phyloP scores from a whole-genome alignment of 2,888 invertebrate species.

The Mycalesis mineus region DNA sequence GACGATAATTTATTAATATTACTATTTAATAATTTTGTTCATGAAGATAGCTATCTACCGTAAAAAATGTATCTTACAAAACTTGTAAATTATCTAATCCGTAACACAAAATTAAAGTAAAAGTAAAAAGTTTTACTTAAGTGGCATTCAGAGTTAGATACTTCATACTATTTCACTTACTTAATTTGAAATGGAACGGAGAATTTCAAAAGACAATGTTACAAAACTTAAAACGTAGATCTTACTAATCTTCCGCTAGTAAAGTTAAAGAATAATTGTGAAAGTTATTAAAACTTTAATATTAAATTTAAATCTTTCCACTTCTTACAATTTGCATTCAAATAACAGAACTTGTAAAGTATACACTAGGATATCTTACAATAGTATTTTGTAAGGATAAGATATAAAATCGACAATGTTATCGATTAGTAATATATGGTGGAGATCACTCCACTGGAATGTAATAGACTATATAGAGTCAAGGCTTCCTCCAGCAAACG shows the following conservation, averaged over 20 bases:
- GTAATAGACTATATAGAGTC: too few species aligned
- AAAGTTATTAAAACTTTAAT: constrained; percentile 7
- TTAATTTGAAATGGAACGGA: not conserved
- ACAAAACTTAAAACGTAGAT: constrained; percentile 8
- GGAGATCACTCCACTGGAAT: too few species aligned
- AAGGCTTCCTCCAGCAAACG: too few species aligned
- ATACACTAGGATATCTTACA: constrained; percentile 8
- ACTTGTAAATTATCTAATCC: too few species aligned
- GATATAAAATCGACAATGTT: too few species aligned
- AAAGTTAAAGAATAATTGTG: constrained; percentile 8
- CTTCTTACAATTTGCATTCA: constrained; percentile 2
- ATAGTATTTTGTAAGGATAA: not conserved
- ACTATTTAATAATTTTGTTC: too few species aligned
- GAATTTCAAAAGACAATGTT: constrained; percentile 3
- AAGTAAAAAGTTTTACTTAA: not conserved
- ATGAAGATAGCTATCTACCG: too few species aligned
- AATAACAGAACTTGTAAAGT: constrained; percentile 1
- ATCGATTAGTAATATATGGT: too few species aligned
- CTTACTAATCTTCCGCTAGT: constrained; percentile 9
- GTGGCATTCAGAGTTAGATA: not conserved
- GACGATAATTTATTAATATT: too few species aligned
- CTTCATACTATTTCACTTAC: not conserved
- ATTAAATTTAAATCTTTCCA: constrained; percentile 3
- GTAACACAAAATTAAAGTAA: too few species aligned
- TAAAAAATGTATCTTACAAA: too few species aligned